A percentile compares a stretch with the other conserved stretches of the same genome.
These are phyloP conservation scores for Molossus alvarezi DNA, from an alignment of 2,797 vertebrate species.

Conservation along the genomic window DNA sequence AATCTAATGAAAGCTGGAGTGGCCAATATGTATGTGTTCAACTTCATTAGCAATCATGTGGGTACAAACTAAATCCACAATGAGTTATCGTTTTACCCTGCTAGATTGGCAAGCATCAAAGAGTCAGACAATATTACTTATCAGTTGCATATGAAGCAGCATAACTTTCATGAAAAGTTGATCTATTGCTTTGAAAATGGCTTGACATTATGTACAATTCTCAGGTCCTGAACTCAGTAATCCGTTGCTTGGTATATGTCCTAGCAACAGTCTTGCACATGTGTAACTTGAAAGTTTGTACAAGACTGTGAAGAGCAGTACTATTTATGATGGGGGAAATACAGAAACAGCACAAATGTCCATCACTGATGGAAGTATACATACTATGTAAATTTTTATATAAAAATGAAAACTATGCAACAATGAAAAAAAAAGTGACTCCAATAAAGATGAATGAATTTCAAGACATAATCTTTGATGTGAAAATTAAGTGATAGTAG, in stretches of 20 bases:
- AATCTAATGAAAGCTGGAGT: background rate
- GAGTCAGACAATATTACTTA: background rate
- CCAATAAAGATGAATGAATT: background rate
- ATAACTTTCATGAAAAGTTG: background rate
- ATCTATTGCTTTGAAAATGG: background rate
- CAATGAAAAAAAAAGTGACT: background rate
- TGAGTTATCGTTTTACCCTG: background rate
- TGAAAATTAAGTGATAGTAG: background rate
- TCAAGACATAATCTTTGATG: background rate
- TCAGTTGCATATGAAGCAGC: background rate
- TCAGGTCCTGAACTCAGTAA: background rate
- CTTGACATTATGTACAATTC: background rate
- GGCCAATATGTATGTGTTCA: background rate
- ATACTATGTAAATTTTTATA: background rate
- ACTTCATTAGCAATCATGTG: background rate
- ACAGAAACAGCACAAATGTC: background rate
- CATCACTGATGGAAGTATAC: background rate
- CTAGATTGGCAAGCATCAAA: background rate
- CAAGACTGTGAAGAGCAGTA: background rate
- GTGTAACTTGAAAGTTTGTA: background rate
- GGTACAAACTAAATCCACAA: background rate
- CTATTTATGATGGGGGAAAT: fast-evolving
- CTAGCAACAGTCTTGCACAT: background rate
- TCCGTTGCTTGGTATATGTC: background rate
- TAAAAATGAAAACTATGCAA: background rate